These are phyloP conservation scores for Acanthosepion esculentum DNA, from an alignment of 2,888 invertebrate genomes.

Conservation along the genomic window DNA sequence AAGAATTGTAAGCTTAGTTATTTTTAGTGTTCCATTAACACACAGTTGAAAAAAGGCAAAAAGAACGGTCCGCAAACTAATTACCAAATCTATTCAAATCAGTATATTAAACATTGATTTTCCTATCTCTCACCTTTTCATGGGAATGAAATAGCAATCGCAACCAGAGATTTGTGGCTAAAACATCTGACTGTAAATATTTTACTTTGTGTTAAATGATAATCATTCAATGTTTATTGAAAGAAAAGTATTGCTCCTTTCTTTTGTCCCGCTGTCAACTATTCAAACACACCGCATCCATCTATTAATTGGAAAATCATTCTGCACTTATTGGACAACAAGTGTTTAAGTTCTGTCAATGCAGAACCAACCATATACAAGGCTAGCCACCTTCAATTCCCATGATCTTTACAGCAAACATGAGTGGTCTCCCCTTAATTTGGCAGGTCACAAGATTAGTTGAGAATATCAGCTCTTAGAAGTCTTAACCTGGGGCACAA, in stretches of 20 bases:
- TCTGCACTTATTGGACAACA: neutral
- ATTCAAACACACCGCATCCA: neutral
- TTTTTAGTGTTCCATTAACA: no score
- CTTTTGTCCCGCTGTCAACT: neutral
- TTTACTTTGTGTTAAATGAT: neutral
- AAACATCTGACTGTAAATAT: constrained; percentile 2
- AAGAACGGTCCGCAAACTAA: neutral
- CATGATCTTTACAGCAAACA: neutral
- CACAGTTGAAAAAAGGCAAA: no score
- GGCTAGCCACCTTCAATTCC: constrained; percentile 17
- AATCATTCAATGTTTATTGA: neutral
- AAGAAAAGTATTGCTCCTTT: neutral
- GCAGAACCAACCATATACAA: neutral
- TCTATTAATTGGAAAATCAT: constrained; percentile 16
- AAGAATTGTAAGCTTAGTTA: no score
- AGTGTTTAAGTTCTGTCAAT: constrained; percentile 9
- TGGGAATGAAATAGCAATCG: neutral
- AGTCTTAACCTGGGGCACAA: constrained; percentile 33
- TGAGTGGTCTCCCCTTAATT: constrained; percentile 12
- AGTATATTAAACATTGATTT: neutral
- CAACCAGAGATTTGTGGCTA: neutral
- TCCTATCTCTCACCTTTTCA: neutral
- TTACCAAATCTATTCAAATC: neutral
- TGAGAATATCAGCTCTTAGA: neutral
- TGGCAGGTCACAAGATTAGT: constrained; percentile 33